Percentiles rank a stretch among this genome's conserved stretches.
Evolutionary conservation across 2,888 invertebrate species (phyloP).

Genomic region (Sphaeridia pumilis): DNA sequence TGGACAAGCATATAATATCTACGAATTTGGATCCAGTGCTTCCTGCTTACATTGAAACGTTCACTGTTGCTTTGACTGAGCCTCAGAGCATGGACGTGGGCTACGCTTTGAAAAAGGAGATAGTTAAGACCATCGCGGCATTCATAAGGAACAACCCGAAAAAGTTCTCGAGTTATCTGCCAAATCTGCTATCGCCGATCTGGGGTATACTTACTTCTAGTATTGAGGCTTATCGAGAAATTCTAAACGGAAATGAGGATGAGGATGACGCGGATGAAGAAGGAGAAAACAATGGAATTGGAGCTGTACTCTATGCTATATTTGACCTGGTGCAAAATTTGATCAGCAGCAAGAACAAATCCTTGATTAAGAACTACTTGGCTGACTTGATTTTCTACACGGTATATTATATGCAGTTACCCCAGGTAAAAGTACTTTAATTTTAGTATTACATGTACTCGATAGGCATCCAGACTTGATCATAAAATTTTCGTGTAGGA

Average conservation of each 20-base stretch:
- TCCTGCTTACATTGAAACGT: constrained; percentile 53
- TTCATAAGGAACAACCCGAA: constrained; percentile 50
- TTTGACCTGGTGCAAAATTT: constrained; percentile 46
- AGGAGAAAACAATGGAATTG: constrained; percentile 43
- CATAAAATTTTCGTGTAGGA: constrained; percentile 37
- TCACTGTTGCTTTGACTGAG: constrained; percentile 40
- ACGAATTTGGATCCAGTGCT: constrained; percentile 54
- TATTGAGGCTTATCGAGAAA: constrained; percentile 53
- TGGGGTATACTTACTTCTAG: constrained; percentile 57
- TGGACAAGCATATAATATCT: constrained; percentile 48
- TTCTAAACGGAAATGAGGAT: constrained; percentile 50
- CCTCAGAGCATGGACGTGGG: constrained; percentile 6
- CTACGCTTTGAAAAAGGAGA: constrained; percentile 23
- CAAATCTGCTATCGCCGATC: constrained; percentile 51
- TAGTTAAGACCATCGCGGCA: constrained; percentile 30
- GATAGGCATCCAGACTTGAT: no score
- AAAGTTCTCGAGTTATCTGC: constrained; percentile 49
- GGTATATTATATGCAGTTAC: constrained; percentile 46
- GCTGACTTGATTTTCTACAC: constrained; percentile 45
- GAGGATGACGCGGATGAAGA: constrained; percentile 52
- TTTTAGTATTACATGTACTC: no score
- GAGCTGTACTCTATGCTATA: constrained; percentile 43
- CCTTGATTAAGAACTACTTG: constrained; percentile 41
- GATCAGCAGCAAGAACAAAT: constrained; percentile 34
- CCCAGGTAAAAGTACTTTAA: no score